Percentiles rank a stretch among this genome's conserved stretches.
Conservation (phyloP, 1,140 invertebrate species). For the Drosophila arizonae region DNA sequence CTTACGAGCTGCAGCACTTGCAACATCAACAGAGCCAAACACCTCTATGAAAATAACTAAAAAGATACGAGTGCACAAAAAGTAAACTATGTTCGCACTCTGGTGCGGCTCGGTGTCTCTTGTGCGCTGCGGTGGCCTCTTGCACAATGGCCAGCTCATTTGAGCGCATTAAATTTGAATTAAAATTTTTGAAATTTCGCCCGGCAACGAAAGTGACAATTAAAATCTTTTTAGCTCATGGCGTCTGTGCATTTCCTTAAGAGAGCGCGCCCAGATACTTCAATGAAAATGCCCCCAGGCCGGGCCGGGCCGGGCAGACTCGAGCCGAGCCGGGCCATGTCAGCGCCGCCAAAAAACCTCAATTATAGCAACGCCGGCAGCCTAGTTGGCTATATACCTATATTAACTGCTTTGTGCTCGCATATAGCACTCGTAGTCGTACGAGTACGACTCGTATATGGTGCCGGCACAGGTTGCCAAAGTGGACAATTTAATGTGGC, state of each 20-base stretch:
- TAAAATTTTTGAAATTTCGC: constrained; percentile 78
- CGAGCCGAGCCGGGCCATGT: constrained; percentile 37
- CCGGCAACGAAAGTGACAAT: constrained; percentile 75
- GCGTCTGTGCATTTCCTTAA: constrained; percentile 66
- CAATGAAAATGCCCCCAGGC: constrained; percentile 15
- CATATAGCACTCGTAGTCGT: not conserved
- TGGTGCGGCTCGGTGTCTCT: not conserved
- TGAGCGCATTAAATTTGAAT: constrained; percentile 77
- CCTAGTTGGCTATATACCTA: constrained; percentile 36
- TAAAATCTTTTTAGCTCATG: constrained; percentile 53
- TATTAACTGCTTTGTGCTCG: constrained; percentile 9
- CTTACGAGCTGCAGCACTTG: constrained; percentile 49
- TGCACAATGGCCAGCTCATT: constrained; percentile 64
- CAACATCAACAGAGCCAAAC: constrained; percentile 24
- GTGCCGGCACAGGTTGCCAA: constrained; percentile 70
- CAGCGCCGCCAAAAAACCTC: constrained; percentile 58
- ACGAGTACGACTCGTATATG: constrained; percentile 34
- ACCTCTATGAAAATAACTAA: constrained; percentile 8
- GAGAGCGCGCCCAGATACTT: constrained; percentile 57
- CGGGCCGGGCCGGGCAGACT: constrained; percentile 16
- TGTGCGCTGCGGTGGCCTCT: constrained; percentile 17
- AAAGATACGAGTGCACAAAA: constrained; percentile 16
- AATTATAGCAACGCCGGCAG: constrained; percentile 68
- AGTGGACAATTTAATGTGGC: constrained; percentile 80
- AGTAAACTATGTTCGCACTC: not conserved